Conservation (phyloP, 2,888 invertebrate genomes). For the Drosophila maculinotata region DNA sequence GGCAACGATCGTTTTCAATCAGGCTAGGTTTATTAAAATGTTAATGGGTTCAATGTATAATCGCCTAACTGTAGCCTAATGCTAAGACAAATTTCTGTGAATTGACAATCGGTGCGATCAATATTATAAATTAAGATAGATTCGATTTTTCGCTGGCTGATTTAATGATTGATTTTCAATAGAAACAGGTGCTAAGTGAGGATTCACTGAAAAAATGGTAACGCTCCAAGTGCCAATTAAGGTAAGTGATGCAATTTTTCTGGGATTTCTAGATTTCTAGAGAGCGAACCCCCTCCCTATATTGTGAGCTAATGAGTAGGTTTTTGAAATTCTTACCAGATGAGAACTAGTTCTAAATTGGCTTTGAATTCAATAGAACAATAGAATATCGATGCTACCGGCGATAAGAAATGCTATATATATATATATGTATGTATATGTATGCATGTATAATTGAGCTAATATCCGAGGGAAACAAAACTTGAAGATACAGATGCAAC, state of each 20-base stretch:
- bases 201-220: slow-evolving; percentile 34
- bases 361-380: slow-evolving; percentile 51
- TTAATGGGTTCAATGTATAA: slow-evolving; percentile 63
- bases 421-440: background rate
- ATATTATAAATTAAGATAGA: slow-evolving; percentile 59
- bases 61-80: slow-evolving; percentile 51
- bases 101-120: slow-evolving; percentile 55
- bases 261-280: slow-evolving; percentile 8
- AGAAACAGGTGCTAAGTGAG: slow-evolving; percentile 52
- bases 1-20: slow-evolving; percentile 52
- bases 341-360: slow-evolving; percentile 55
- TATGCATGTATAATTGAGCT: slow-evolving; percentile 1
- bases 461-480: background rate
- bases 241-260: slow-evolving; percentile 32
- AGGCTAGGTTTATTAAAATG: slow-evolving; percentile 52
- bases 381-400: slow-evolving; percentile 62
- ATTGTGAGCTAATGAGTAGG: slow-evolving; percentile 25
- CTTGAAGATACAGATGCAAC: slow-evolving; percentile 4
- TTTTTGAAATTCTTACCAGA: slow-evolving; percentile 25
- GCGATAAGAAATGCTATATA: slow-evolving; percentile 21
- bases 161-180: slow-evolving; percentile 40
- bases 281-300: slow-evolving; percentile 1
- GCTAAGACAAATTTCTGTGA: slow-evolving; percentile 68
- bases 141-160: slow-evolving; percentile 67
- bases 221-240: slow-evolving; percentile 19